Conservation (phyloP, 2,113 vertebrate genomes). For the Zosterops lateralis region DNA sequence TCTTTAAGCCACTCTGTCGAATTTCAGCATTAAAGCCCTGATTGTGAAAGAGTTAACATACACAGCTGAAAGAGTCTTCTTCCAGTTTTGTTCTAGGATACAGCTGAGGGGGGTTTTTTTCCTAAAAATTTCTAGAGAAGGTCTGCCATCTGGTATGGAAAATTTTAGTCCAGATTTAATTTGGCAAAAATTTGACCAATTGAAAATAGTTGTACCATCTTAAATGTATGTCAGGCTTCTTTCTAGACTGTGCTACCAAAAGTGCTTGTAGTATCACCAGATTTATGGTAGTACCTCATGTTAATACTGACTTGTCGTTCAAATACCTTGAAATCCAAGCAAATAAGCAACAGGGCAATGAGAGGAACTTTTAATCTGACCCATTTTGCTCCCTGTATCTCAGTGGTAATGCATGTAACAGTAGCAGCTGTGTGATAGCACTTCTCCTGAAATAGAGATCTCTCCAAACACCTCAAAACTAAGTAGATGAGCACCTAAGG, state of each 20-base stretch:
- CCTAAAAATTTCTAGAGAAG: background rate
- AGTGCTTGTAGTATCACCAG: background rate
- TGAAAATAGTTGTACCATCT: background rate
- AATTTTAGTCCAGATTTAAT: background rate
- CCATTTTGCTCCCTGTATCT: rapidly evolving
- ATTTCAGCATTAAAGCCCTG: background rate
- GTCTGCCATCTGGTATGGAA: slow-evolving; percentile 12
- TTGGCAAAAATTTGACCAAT: background rate
- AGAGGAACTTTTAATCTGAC: background rate
- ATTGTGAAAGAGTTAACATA: background rate
- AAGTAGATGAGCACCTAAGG: background rate
- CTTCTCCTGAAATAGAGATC: background rate
- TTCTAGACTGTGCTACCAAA: background rate
- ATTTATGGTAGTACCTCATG: background rate
- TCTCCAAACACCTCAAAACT: background rate
- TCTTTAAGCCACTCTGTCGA: background rate
- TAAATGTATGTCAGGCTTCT: background rate
- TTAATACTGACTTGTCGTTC: background rate
- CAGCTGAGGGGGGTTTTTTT: background rate
- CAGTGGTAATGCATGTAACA: background rate
- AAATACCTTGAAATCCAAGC: background rate
- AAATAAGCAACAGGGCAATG: background rate
- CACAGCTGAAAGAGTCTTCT: background rate
- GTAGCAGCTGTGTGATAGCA: background rate
- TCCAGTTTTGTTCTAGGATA: background rate